phyloP scores from a whole-genome alignment of 2,888 invertebrate genomes.

The Lasioglossum malachurum region DNA sequence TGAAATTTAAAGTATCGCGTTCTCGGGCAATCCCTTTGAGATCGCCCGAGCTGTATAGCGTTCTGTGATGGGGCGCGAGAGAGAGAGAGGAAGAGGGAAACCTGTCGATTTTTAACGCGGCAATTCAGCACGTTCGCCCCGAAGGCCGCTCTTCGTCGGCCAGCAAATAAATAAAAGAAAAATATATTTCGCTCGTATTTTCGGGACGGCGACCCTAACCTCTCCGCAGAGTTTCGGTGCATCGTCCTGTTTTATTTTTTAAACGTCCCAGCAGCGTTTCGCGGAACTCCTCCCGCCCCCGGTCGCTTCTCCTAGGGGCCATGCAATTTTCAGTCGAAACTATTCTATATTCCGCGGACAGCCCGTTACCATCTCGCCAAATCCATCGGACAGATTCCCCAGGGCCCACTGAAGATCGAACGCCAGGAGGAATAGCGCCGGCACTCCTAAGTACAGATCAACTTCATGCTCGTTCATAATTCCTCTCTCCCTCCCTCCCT shows the following conservation, averaged over 20 bases:
- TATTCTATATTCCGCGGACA: constrained; percentile 2
- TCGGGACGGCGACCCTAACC: background rate
- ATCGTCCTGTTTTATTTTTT: background rate
- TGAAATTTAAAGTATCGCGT: constrained; percentile 68
- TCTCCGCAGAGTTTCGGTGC: background rate
- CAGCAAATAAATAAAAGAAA: constrained; percentile 2
- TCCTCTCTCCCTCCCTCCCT: background rate
- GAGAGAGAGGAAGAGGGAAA: background rate
- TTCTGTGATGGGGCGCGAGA: background rate
- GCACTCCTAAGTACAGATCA: constrained; percentile 41
- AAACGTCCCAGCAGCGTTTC: background rate
- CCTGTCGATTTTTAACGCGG: constrained; percentile 4
- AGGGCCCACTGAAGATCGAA: constrained; percentile 7
- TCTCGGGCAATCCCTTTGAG: constrained; percentile 49
- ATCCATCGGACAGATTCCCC: constrained; percentile 18
- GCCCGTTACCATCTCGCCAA: background rate
- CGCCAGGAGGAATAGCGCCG: background rate
- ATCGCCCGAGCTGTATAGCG: background rate
- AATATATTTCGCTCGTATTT: constrained; percentile 5
- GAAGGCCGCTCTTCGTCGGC: background rate
- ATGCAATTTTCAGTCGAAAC: background rate
- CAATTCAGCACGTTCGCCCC: background rate
- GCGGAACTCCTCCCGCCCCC: background rate
- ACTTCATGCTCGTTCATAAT: constrained; percentile 36
- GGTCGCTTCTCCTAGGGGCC: background rate